phyloP scores from a whole-genome alignment of 2,888 invertebrate species.

The Acronicta aceris region DNA sequence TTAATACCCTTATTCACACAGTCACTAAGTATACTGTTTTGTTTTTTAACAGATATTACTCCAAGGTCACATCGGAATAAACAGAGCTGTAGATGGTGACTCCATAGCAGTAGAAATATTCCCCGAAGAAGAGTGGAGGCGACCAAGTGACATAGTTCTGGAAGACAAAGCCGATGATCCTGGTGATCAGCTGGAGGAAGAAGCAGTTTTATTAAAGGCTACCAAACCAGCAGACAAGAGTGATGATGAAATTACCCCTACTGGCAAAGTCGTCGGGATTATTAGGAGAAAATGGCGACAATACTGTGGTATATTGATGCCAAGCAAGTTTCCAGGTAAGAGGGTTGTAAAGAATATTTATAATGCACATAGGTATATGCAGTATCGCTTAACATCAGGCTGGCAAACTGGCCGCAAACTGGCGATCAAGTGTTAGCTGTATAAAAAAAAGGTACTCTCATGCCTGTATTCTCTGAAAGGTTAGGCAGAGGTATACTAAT shows the following conservation, averaged over 20 bases:
- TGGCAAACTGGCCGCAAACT: too few species aligned
- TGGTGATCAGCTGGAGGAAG: slow-evolving; percentile 91
- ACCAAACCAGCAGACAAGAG: slow-evolving; percentile 63
- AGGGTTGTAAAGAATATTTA: not conserved
- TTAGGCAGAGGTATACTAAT: too few species aligned
- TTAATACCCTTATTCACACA: too few species aligned
- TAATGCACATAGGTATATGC: too few species aligned
- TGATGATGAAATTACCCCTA: slow-evolving; percentile 83
- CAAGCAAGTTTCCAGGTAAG: slow-evolving; percentile 91
- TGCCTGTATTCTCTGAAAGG: too few species aligned
- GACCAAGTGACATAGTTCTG: slow-evolving; percentile 95
- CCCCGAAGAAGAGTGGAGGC: slow-evolving; percentile 96
- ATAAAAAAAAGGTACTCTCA: too few species aligned
- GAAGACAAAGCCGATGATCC: slow-evolving; percentile 93
- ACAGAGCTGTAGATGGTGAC: slow-evolving; percentile 98
- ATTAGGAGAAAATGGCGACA: slow-evolving; percentile 99
- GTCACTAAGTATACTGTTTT: too few species aligned
- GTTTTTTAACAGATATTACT: slow-evolving; percentile 90
- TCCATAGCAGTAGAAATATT: slow-evolving; percentile 97
- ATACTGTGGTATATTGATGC: slow-evolving; percentile 98
- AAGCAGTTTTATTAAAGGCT: slow-evolving; percentile 78
- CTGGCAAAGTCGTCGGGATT: slow-evolving; percentile 94
- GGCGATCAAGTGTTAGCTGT: too few species aligned
- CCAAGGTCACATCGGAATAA: slow-evolving; percentile 95
- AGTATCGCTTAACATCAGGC: too few species aligned